Evolutionary conservation across 2,888 invertebrate genomes (phyloP), one percentile per base, ranked within the genome.

Genomic region (Gymnosoma rotundatum): DNA sequence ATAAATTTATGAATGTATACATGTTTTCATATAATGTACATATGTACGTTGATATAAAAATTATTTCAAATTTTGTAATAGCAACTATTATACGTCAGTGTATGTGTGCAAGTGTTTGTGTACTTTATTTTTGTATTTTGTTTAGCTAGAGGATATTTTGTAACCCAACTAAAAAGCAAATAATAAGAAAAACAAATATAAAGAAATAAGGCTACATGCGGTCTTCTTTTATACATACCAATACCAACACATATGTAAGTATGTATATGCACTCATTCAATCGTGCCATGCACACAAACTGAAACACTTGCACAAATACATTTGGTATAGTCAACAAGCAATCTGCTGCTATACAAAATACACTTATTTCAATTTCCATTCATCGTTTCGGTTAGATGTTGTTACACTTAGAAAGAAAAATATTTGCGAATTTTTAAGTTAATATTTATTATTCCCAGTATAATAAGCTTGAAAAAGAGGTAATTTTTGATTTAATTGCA

Each of bases 61-160:
- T 76, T 69, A 61, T 76, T 42, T 42, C 69, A 60, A 60, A 32
- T 74, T 72, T 56, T 74, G 32, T 32, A 54, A 64, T 14, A 48
- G 54, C 64, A 64, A 64, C 12, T 64, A 16, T 56, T n/a, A 25
- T 32, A n/a, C 8, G 8, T 58, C 45, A n/a, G 16, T 36, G 25
- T 69, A 14, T 67, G 21, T 32, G 42, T 61, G n/a, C n/a, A n/a
- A n/a, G n/a, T n/a, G n/a, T 72, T 6, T 66, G n/a, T 21, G 18
- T 72, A 42, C 18, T 61, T 36, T 56, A 48, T 70, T 69, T 70
- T 58, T 52, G 38, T 70, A 75, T 75, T 75, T 75, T 70, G 70
- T 75, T 75, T 81, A 70, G 79, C 83, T 75, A 20, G 58, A 79
- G 83, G 83, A 79, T 83, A 83, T 75, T 79, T 72, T 73, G 60